Conservation (phyloP, 2,113 vertebrate genomes). For the Trogon melanurus region DNA sequence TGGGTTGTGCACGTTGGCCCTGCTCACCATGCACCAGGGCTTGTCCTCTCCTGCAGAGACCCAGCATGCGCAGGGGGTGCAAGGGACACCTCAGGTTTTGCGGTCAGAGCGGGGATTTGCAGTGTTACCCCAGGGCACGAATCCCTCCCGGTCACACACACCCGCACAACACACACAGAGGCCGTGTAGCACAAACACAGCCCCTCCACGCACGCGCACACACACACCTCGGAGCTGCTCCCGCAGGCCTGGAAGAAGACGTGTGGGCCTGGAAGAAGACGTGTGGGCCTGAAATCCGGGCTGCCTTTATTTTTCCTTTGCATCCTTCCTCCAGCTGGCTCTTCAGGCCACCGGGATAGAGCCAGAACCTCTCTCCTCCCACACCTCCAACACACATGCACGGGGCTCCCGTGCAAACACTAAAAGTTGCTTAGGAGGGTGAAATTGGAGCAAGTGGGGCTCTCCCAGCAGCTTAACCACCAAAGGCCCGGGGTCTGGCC, state of each 20-base stretch:
- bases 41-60: background rate
- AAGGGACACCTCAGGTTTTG: background rate
- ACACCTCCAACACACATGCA: background rate
- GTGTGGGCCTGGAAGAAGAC: conserved; percentile 6
- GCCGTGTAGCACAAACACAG: rapidly evolving
- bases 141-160: background rate
- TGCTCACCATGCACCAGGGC: background rate
- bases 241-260: background rate
- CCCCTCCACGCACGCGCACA: background rate
- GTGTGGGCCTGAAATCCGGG: background rate
- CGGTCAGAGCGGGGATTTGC: background rate
- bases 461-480: background rate
- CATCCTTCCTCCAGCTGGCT: conserved; percentile 46
- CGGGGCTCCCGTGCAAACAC: background rate
- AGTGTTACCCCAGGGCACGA: background rate
- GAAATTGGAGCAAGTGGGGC: conserved; percentile 12
- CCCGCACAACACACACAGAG: background rate
- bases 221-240: conserved; percentile 1
- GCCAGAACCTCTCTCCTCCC: conserved; percentile 26
- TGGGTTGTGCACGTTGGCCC: background rate
- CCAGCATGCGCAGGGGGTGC: background rate
- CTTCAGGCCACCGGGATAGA: conserved; percentile 25
- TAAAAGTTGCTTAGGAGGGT: conserved; percentile 43
- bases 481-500: background rate
- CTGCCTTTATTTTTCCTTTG: background rate